phyloP scores from a whole-genome alignment of 2,888 invertebrate species.

The Nipponacmea schrenckii region DNA sequence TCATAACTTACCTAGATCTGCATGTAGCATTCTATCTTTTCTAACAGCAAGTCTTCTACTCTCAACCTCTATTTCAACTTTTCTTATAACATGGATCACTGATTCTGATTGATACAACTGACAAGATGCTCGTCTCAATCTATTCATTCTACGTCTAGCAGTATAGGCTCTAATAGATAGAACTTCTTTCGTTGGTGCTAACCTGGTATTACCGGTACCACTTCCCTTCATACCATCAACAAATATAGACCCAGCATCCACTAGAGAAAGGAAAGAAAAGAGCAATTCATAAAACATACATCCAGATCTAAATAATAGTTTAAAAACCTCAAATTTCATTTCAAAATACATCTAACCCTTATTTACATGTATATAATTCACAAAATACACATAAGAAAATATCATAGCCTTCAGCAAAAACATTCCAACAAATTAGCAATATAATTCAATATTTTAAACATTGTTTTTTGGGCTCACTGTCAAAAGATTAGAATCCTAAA shows the following conservation, averaged over 20 bases:
- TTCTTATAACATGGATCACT: constrained; percentile 76
- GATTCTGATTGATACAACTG: constrained; percentile 75
- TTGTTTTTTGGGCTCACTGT: too few relatives aligned
- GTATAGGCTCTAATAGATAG: constrained; percentile 67
- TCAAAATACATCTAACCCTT: too few relatives aligned
- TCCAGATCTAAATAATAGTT: background rate
- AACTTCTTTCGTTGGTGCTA: constrained; percentile 67
- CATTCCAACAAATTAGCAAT: too few relatives aligned
- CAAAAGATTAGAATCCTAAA: too few relatives aligned
- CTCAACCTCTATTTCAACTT: constrained; percentile 79
- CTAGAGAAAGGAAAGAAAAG: constrained; percentile 36
- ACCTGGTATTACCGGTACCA: constrained; percentile 30
- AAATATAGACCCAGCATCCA: constrained; percentile 58
- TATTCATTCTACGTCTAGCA: constrained; percentile 63
- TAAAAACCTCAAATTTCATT: too few relatives aligned
- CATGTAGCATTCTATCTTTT: constrained; percentile 82
- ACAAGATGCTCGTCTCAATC: constrained; percentile 70
- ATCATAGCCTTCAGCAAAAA: too few relatives aligned
- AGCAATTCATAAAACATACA: background rate
- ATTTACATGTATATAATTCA: too few relatives aligned
- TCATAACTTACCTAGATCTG: constrained; percentile 76
- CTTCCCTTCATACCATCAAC: constrained; percentile 36
- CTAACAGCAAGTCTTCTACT: constrained; percentile 80
- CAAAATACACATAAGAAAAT: too few relatives aligned
- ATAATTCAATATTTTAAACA: too few relatives aligned